A percentile compares a stretch with the other conserved stretches of the same genome.
phyloP scores from a whole-genome alignment of 2,113 vertebrate genomes.

The Sinocyclocheilus rhinocerous region DNA sequence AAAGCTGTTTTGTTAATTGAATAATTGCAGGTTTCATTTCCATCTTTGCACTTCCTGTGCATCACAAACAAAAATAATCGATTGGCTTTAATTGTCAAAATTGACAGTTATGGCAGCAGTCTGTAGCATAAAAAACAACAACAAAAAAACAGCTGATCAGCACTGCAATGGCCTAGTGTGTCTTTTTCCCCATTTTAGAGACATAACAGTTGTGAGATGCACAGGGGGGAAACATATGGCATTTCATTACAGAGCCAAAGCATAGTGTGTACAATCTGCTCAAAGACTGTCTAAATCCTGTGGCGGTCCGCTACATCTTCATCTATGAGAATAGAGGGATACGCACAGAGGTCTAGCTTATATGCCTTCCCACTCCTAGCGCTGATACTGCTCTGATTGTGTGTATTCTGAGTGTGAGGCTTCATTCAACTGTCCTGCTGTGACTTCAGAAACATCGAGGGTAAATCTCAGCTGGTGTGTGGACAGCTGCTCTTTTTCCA shows the following conservation, averaged over 20 bases:
- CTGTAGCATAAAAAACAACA: too few species aligned
- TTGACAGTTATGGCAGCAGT: neutral
- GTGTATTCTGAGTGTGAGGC: neutral
- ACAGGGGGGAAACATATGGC: slow-evolving; percentile 8
- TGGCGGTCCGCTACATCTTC: neutral
- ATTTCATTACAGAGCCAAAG: slow-evolving; percentile 59
- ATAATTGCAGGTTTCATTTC: too few species aligned
- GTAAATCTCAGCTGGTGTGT: slow-evolving; percentile 2
- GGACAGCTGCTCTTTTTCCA: neutral
- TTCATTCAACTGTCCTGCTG: neutral
- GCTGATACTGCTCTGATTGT: neutral
- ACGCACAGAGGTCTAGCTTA: neutral
- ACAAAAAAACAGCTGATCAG: neutral
- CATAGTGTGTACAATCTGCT: slow-evolving; percentile 67
- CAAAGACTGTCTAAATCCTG: slow-evolving; percentile 56
- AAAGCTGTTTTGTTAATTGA: too few species aligned
- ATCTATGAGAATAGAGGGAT: neutral
- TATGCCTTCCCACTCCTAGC: neutral
- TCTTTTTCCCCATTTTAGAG: neutral
- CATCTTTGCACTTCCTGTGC: too few species aligned
- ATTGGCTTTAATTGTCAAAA: neutral
- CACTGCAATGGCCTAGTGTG: neutral
- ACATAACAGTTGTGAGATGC: slow-evolving; percentile 9
- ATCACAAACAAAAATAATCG: too few species aligned
- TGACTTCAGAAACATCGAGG: neutral